phyloP scores from a whole-genome alignment of 2,797 vertebrate species.

The Okamejei kenojei region DNA sequence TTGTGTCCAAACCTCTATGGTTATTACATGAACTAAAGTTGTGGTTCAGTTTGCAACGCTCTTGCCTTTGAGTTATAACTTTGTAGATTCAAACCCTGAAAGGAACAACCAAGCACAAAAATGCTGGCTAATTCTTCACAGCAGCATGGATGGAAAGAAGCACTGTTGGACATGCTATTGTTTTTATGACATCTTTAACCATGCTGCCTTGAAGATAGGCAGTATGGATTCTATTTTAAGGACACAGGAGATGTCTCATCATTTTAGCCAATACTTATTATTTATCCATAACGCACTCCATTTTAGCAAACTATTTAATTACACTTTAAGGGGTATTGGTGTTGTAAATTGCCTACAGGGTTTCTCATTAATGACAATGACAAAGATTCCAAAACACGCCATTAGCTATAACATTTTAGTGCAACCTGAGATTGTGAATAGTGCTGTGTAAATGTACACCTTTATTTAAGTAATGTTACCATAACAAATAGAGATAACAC shows the following conservation, averaged over 20 bases:
- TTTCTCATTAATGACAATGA: neutral
- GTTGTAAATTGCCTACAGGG: neutral
- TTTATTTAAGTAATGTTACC: neutral
- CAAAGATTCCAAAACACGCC: neutral
- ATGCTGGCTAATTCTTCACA: neutral
- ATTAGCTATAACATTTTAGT: neutral
- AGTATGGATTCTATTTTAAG: neutral
- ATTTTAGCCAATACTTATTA: neutral
- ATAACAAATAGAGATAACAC: neutral
- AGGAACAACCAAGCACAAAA: neutral
- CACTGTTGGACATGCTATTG: neutral
- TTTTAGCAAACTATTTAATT: neutral
- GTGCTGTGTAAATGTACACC: neutral
- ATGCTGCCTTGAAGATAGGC: too few species aligned
- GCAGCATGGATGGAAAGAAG: too few species aligned
- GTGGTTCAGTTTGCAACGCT: neutral
- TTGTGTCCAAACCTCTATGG: neutral
- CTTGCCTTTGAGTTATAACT: neutral
- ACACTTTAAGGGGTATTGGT: neutral
- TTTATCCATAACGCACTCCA: neutral
- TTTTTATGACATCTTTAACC: neutral
- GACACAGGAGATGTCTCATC: neutral
- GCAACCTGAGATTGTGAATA: neutral
- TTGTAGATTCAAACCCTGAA: neutral
- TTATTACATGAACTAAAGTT: neutral